phyloP scores from a whole-genome alignment of 2,797 vertebrate species.

The Petrocephalus schoutedeni region DNA sequence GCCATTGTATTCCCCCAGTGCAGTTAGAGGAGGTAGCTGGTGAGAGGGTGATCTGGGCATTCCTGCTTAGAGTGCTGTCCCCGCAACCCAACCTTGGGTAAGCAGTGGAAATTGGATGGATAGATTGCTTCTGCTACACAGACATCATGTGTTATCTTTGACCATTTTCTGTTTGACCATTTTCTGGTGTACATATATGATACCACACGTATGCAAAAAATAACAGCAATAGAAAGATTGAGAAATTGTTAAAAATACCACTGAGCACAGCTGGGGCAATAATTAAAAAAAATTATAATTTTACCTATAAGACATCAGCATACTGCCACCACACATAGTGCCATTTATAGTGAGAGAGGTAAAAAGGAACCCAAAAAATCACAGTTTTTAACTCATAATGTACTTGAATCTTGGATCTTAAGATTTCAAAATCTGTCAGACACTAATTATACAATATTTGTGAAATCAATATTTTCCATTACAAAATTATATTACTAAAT shows the following conservation, averaged over 20 bases:
- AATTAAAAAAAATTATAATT: not conserved
- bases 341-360: not conserved
- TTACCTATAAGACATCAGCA: not conserved
- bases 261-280: not conserved
- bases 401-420: not conserved
- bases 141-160: not conserved
- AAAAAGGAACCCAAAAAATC: not conserved
- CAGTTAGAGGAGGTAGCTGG: too few species aligned
- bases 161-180: not conserved
- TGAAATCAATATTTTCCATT: not conserved
- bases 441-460: not conserved
- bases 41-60: too few species aligned
- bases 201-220: not conserved
- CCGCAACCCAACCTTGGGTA: too few species aligned
- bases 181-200: not conserved
- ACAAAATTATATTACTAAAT: not conserved
- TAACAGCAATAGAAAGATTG: not conserved
- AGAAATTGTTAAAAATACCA: not conserved
- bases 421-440: not conserved
- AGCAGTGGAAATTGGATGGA: too few species aligned
- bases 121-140: too few species aligned
- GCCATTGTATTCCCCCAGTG: too few species aligned
- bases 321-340: not conserved
- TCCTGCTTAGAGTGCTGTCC: too few species aligned
- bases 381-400: not conserved